Percentiles rank a stretch among this genome's conserved stretches.
These are phyloP conservation scores for Metellina segmentata DNA, from an alignment of 2,888 invertebrate genomes.

Conservation along the genomic window DNA sequence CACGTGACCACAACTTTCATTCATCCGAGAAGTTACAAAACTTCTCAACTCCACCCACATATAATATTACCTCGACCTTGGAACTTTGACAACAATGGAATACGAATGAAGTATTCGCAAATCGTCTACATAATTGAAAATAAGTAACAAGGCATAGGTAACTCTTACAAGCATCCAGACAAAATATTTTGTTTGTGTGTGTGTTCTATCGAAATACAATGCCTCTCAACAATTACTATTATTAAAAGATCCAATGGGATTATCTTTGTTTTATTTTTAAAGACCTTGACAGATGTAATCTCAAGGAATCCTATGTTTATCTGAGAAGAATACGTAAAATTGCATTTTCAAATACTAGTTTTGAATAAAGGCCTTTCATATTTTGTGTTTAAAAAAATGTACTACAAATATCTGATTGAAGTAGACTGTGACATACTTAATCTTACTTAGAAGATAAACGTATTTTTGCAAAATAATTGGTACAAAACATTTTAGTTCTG, in stretches of 20 bases:
- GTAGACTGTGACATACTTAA: too few species aligned
- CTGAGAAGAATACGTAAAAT: neutral
- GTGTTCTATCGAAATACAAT: neutral
- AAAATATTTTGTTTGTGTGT: neutral
- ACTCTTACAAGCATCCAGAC: slow-evolving; percentile 4
- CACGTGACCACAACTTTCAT: slow-evolving; percentile 63
- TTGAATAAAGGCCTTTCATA: too few species aligned
- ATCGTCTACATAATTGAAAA: slow-evolving; percentile 43
- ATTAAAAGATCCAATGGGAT: slow-evolving; percentile 1
- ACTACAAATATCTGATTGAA: too few species aligned
- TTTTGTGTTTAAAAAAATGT: too few species aligned
- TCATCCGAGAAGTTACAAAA: slow-evolving; percentile 63
- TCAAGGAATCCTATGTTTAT: neutral
- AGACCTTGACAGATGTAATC: neutral
- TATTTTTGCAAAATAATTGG: too few species aligned
- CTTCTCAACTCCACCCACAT: slow-evolving; percentile 66
- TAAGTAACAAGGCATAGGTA: slow-evolving; percentile 1
- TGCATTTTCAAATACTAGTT: too few species aligned
- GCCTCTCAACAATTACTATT: slow-evolving; percentile 5
- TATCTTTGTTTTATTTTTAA: neutral
- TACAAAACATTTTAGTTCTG: too few species aligned
- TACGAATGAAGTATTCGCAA: slow-evolving; percentile 50
- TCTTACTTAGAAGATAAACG: too few species aligned
- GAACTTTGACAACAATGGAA: slow-evolving; percentile 48
- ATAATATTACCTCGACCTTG: slow-evolving; percentile 63